Evolutionary conservation across 2,797 vertebrate species (phyloP), one percentile per base, ranked within the genome.

Genomic region (Sebastes itinus): DNA sequence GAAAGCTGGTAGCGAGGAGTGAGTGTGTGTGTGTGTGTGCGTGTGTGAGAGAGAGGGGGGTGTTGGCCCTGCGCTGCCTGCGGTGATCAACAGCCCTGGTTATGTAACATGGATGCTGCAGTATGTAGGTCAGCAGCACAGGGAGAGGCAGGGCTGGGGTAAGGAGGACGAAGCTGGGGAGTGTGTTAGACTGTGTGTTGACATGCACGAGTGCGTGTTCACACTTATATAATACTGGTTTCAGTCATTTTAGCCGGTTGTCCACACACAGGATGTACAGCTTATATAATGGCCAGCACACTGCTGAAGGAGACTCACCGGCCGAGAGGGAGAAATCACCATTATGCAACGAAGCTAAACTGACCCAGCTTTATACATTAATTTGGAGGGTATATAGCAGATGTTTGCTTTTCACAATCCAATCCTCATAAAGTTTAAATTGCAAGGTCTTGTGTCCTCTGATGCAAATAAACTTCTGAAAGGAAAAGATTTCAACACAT

Each of bases 61-160:
- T 72, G 81, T 85, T 80, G 84, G 87, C 83, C 81, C 66, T 58
- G 81, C 14, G n/a, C 81, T 72, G 86, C 92, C 90, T 92, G 90
- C 72, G 56, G 90, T 88, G 89, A 87, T 93, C 85, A 91, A 82
- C 89, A 92, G 75, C 88, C 54, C 64, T 8, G 81, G 90, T 95
- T 95, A 95, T 92, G 90, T 95, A 95, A 95, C 93, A 4, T 49
- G 52, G 88, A 91, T 92, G 90, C 86, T 90, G 93, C 90, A 92
- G 87, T 92, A 95, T 94, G 91, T 95, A 93, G 94, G 94, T 95
- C 93, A 94, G 88, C 86, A 90, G 86, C 89, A 65, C 78, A 71
- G 86, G 90, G 90, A 92, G 90, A 78, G 83, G 82, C 84, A 92
- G 82, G n/a, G 87, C 77, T 80, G 70, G 90, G 89, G 84, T 91